phyloP scores from a whole-genome alignment of 2,888 invertebrate genomes.

The Octonoba sinensis region DNA sequence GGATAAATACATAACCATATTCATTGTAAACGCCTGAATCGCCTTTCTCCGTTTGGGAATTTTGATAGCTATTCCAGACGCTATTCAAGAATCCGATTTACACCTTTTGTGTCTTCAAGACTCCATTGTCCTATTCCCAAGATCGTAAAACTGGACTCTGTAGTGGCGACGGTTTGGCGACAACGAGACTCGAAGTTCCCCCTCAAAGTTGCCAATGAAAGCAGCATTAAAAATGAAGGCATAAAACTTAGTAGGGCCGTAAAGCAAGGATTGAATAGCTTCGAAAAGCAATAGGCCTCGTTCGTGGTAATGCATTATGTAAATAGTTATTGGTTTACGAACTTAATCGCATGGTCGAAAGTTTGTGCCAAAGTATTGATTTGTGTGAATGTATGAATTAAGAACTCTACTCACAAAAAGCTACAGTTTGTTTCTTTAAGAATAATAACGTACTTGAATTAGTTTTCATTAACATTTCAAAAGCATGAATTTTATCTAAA shows the following conservation, averaged over 20 bases:
- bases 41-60: too few species aligned
- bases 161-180: constrained; percentile 40
- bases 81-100: constrained; percentile 58
- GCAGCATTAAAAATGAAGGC: constrained; percentile 48
- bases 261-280: constrained; percentile 45
- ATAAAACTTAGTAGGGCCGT: constrained; percentile 47
- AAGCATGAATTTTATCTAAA: too few species aligned
- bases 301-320: constrained; percentile 43
- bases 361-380: not conserved
- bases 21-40: too few species aligned
- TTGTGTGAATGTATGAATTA: too few species aligned
- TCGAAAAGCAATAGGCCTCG: constrained; percentile 16
- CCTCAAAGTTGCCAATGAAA: constrained; percentile 43
- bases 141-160: constrained; percentile 51
- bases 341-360: constrained; percentile 35
- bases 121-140: constrained; percentile 42
- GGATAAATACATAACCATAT: too few species aligned
- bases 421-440: constrained; percentile 13
- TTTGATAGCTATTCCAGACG: too few species aligned
- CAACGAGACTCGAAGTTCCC: constrained; percentile 7
- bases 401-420: too few species aligned
- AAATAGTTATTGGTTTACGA: constrained; percentile 46
- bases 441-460: too few species aligned
- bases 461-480: too few species aligned
- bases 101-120: constrained; percentile 56